A percentile compares a stretch with the other conserved stretches of the same genome.
These are phyloP conservation scores for Ethmia dodecea DNA, from an alignment of 2,888 invertebrate species.

Conservation along the genomic window DNA sequence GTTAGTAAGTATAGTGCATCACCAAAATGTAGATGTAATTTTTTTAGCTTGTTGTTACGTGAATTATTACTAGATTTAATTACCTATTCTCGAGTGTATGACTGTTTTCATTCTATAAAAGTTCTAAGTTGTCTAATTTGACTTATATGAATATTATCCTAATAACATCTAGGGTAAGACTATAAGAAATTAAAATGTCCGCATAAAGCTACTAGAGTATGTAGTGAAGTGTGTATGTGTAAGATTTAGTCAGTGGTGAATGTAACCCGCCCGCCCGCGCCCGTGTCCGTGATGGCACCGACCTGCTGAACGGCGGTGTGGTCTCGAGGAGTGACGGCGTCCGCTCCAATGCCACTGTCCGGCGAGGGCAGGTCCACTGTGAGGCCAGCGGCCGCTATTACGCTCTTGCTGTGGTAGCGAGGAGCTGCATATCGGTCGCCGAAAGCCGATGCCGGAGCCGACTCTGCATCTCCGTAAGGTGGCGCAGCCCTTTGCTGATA, in stretches of 20 bases:
- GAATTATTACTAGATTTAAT: no score
- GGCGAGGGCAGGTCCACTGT: conserved; percentile 97
- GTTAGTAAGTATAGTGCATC: no score
- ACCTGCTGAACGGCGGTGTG: conserved; percentile 94
- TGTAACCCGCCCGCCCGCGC: conserved; percentile 64
- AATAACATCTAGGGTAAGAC: not conserved
- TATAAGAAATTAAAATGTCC: conserved; percentile 10
- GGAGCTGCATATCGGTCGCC: conserved; percentile 83
- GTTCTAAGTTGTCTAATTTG: no score
- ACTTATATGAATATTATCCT: no score
- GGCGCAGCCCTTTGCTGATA: conserved; percentile 79
- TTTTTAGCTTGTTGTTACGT: no score
- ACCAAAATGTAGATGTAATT: no score
- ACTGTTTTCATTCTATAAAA: no score
- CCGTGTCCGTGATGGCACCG: conserved; percentile 51
- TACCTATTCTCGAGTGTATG: no score
- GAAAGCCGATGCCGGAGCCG: conserved; percentile 80
- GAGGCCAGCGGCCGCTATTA: conserved; percentile 87
- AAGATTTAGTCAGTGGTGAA: conserved; percentile 26
- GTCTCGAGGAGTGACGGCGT: conserved; percentile 93
- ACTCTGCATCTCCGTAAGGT: conserved; percentile 74
- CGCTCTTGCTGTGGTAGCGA: conserved; percentile 84
- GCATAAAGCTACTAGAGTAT: conserved; percentile 6
- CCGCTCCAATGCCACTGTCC: conserved; percentile 96
- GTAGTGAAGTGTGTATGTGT: conserved; percentile 25